A percentile compares a stretch with the other conserved stretches of the same genome.
These are phyloP conservation scores for Oxygymnocypris stewartii DNA, from an alignment of 2,113 vertebrate genomes.

Conservation along the genomic window DNA sequence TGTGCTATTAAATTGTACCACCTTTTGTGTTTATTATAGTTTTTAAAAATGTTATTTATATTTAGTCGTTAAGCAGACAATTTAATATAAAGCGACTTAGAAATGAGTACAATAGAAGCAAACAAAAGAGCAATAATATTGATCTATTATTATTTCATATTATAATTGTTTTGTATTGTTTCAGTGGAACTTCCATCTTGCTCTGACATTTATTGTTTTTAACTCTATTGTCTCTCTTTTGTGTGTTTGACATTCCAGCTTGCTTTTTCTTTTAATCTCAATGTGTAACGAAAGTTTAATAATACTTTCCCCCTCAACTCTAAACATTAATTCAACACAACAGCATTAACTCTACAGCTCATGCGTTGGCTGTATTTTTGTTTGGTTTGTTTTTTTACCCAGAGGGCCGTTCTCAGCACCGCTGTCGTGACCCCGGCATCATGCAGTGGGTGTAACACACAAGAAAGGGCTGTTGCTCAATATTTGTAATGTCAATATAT, in stretches of 20 bases:
- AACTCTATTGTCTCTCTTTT: neutral
- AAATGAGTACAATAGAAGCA: no score
- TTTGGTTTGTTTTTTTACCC: neutral
- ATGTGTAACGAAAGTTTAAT: neutral
- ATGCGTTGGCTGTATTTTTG: neutral
- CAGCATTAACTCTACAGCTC: neutral
- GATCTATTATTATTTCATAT: no score
- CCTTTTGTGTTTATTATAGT: no score
- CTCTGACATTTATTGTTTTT: neutral
- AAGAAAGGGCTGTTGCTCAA: conserved; percentile 6
- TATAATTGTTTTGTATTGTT: no score
- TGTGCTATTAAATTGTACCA: no score
- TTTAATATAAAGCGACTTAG: no score
- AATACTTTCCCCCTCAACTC: neutral
- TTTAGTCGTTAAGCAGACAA: no score
- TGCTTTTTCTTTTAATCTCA: neutral
- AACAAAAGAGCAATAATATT: no score
- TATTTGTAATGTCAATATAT: conserved; percentile 20
- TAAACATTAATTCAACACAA: neutral
- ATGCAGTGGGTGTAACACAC: conserved; percentile 14
- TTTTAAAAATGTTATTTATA: no score
- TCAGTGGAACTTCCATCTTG: no score
- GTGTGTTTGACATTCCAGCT: neutral
- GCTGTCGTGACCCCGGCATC: conserved; percentile 6
- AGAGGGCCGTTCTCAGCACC: conserved; percentile 11